Conservation (phyloP, 92 coral and sea anemone species). For the Zoanthus sansibaricus region DNA sequence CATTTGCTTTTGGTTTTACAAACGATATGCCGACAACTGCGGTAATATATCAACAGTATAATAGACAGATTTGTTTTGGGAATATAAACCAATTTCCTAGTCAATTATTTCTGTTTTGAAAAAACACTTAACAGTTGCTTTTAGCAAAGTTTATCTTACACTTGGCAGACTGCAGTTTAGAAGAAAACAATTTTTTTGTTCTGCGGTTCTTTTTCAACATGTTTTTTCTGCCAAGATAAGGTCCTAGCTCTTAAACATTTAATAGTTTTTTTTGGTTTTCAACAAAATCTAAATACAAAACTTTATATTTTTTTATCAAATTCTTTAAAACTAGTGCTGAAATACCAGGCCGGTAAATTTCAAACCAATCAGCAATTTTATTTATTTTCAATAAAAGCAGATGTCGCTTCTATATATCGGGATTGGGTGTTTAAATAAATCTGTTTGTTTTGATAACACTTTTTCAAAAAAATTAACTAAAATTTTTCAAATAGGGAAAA, state of each 20-base stretch:
- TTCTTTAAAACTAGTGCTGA: not conserved
- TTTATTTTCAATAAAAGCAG: not conserved
- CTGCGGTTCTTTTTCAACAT: not conserved
- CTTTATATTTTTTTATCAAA: not conserved
- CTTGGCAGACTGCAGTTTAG: conserved; percentile 3
- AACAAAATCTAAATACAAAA: not conserved
- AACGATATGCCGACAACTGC: conserved; percentile 52
- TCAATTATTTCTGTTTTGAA: conserved; percentile 30
- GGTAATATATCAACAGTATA: conserved; percentile 39
- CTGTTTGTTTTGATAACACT: not conserved
- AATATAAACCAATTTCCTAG: conserved; percentile 22
- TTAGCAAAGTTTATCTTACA: not conserved
- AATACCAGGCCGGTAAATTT: not conserved
- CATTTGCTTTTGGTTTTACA: conserved; percentile 50
- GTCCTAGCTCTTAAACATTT: not conserved
- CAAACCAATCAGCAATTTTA: not conserved
- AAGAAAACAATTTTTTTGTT: not conserved
- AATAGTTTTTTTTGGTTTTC: not conserved
- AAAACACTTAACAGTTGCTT: conserved; percentile 2
- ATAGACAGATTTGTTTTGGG: conserved; percentile 23
- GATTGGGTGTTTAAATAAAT: not conserved
- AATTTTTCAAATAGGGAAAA: not conserved
- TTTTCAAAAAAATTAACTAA: not conserved
- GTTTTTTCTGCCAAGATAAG: not conserved
- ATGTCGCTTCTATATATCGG: not conserved